Conservation (phyloP, 2,113 vertebrate species). For the human region GRCh38 chr6:130766501-130767000, state of each 20-base stretch:
- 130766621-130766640: not conserved
- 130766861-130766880: not conserved
- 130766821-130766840: not conserved
- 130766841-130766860: not conserved
- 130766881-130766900: not conserved
- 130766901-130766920: too few species aligned
- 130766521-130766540: not conserved
- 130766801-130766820: not conserved
- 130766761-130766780: not conserved
- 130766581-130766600: not conserved
- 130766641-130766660: not conserved
- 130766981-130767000: not conserved
- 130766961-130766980: not conserved
- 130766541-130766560: not conserved
- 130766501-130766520: not conserved
- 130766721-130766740: not conserved
- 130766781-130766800: not conserved
- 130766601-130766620: not conserved
- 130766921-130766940: not conserved
- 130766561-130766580: not conserved
- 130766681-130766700: not conserved
- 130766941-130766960: not conserved
- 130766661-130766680: not conserved
- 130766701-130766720: not conserved
- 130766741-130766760: not conserved